A percentile compares a stretch with the other conserved stretches of the same genome.
phyloP scores from a whole-genome alignment of 2,113 vertebrate species.

The Phaethon lepturus region DNA sequence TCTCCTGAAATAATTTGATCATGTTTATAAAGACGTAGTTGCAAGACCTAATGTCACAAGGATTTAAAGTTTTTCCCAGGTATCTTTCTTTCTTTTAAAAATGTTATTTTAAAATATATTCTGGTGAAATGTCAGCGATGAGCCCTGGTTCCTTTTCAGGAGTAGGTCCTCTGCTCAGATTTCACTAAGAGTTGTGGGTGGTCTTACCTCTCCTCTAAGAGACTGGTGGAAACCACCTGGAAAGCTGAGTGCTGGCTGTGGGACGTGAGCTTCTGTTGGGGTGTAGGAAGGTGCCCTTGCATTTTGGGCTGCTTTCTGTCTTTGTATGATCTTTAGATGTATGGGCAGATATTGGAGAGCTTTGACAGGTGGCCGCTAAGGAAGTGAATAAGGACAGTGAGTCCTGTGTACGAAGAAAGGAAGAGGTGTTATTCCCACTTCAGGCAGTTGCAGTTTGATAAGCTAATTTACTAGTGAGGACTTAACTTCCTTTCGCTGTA shows the following conservation, averaged over 20 bases:
- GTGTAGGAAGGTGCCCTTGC: not conserved
- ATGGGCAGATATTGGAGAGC: rapidly evolving
- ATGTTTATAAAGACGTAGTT: not conserved
- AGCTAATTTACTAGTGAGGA: not conserved
- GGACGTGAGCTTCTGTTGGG: rapidly evolving
- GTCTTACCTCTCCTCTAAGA: not conserved
- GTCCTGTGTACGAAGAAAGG: not conserved
- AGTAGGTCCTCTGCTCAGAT: not conserved
- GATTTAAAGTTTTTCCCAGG: not conserved
- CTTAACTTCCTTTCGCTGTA: not conserved
- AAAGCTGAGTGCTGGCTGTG: not conserved
- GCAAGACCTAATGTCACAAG: not conserved
- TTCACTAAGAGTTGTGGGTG: rapidly evolving
- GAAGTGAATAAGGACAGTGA: not conserved
- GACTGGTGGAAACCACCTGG: not conserved
- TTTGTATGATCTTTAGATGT: not conserved
- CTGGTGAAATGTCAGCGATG: not conserved
- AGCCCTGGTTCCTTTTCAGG: not conserved
- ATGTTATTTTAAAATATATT: not conserved
- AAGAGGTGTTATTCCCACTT: not conserved
- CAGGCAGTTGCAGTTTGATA: not conserved
- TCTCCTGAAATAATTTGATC: not conserved
- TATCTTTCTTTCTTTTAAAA: not conserved
- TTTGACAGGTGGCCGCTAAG: not conserved
- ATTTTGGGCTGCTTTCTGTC: not conserved